A percentile compares a stretch with the other conserved stretches of the same genome.
phyloP scores from a whole-genome alignment of 2,888 invertebrate species.

The Enchytraeus crypticus region DNA sequence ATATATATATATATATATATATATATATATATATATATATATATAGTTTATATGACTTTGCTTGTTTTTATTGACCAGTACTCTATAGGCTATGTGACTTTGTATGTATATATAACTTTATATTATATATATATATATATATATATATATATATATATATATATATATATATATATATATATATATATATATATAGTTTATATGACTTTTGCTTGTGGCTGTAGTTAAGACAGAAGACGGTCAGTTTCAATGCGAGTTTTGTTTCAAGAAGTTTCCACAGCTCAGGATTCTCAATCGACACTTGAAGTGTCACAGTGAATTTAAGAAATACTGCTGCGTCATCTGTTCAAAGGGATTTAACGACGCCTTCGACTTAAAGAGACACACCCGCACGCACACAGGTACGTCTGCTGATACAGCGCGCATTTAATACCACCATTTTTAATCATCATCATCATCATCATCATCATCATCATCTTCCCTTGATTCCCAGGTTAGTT shows the following conservation, averaged over 20 bases:
- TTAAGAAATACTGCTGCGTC: constrained; percentile 94
- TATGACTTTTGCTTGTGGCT: constrained; percentile 5
- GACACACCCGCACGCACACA: constrained; percentile 97
- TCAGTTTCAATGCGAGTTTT: constrained; percentile 76
- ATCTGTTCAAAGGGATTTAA: constrained; percentile 99
- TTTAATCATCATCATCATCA: too few species aligned
- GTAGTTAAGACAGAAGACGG: constrained; percentile 27
- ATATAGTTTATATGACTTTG: neutral
- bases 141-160: neutral
- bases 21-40: neutral
- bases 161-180: neutral
- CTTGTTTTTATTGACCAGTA: neutral
- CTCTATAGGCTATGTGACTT: neutral
- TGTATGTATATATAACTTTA: neutral
- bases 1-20: neutral
- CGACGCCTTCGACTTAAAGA: constrained; percentile 96
- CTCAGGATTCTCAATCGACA: constrained; percentile 94
- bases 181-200: too few species aligned
- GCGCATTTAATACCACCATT: neutral
- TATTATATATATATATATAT: neutral
- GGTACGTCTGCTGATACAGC: constrained; percentile 51
- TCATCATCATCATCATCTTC: too few species aligned
- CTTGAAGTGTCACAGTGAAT: constrained; percentile 98
- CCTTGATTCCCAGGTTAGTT: neutral
- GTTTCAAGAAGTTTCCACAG: constrained; percentile 86